These are phyloP conservation scores for Vidua chalybeata DNA, from an alignment of 2,113 vertebrate species.

Conservation along the genomic window DNA sequence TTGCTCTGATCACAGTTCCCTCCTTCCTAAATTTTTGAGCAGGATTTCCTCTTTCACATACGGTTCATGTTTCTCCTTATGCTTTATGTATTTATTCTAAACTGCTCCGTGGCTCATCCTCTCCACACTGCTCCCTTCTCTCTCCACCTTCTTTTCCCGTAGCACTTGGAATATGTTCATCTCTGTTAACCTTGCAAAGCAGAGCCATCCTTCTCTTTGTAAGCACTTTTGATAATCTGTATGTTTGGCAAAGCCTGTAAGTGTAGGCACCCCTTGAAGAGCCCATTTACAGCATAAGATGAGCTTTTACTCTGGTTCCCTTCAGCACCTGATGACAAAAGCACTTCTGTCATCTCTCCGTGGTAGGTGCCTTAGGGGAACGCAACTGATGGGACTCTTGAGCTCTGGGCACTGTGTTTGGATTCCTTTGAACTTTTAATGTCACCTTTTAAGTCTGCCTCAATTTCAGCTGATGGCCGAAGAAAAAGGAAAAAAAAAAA, in stretches of 20 bases:
- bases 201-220: background rate
- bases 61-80: background rate
- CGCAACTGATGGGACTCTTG: background rate
- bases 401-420: background rate
- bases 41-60: background rate
- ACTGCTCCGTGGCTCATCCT: background rate
- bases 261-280: background rate
- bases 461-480: background rate
- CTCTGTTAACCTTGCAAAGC: background rate
- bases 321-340: constrained; percentile 8
- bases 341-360: background rate
- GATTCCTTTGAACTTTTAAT: background rate
- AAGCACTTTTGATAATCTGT: background rate
- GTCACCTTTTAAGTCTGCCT: background rate
- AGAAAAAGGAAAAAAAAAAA: fast-evolving
- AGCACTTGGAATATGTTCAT: background rate
- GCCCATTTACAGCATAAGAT: background rate
- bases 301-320: background rate
- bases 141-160: background rate
- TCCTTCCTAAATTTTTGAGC: constrained; percentile 9
- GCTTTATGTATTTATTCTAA: background rate
- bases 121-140: background rate
- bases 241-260: background rate
- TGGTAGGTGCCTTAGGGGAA: background rate
- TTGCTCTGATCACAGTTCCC: background rate